Conservation (phyloP, 2,797 vertebrate species). For the Discoglossus pictus region DNA sequence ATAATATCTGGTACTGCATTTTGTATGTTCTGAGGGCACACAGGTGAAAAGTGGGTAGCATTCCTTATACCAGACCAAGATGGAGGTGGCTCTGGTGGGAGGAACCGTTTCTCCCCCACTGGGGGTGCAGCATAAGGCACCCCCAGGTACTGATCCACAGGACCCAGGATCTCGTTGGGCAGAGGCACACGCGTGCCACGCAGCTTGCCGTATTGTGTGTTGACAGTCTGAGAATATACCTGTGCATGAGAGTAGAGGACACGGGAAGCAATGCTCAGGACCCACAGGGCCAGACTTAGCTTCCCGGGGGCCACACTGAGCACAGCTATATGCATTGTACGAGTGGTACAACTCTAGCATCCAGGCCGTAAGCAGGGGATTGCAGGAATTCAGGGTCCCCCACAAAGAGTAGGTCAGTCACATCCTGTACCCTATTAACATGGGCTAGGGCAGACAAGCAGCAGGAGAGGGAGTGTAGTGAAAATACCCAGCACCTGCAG, state of each 20-base stretch:
- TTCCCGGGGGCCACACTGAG: constrained; percentile 58
- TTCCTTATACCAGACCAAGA: constrained; percentile 99
- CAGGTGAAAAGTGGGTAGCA: constrained; percentile 94
- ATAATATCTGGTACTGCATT: constrained; percentile 98
- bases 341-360: constrained; percentile 34
- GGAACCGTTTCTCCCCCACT: constrained; percentile 90
- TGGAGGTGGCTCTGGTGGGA: constrained; percentile 92
- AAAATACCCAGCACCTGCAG: constrained; percentile 25
- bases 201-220: constrained; percentile 96
- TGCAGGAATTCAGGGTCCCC: constrained; percentile 25
- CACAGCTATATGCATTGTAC: constrained; percentile 45
- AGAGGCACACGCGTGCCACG: constrained; percentile 89
- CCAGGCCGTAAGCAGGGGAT: constrained; percentile 35
- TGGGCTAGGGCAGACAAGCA: constrained; percentile 19
- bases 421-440: constrained; percentile 32
- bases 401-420: constrained; percentile 27
- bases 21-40: constrained; percentile 99
- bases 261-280: constrained; percentile 82
- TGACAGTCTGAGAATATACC: constrained; percentile 92
- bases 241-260: constrained; percentile 75
- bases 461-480: neutral
- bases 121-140: constrained; percentile 93
- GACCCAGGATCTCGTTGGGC: constrained; percentile 95
- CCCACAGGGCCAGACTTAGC: constrained; percentile 79
- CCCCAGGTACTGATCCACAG: constrained; percentile 96